Percentiles rank a stretch among this genome's conserved stretches.
Conservation (phyloP, 2,888 invertebrate genomes). For the Lamproptera curius region DNA sequence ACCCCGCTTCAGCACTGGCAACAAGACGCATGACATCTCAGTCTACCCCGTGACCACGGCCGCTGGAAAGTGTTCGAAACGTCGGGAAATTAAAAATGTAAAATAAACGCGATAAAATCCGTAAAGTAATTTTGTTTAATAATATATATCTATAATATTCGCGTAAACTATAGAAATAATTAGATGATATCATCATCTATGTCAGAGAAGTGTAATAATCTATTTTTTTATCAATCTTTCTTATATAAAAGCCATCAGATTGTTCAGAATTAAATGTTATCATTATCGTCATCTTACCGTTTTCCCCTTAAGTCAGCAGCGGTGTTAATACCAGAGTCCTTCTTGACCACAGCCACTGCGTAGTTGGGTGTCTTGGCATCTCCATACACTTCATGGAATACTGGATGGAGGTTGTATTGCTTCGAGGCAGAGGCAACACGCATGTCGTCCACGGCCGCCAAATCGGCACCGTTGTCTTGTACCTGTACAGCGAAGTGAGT, state of each 20-base stretch:
- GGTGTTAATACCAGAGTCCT: constrained; percentile 70
- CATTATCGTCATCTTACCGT: constrained; percentile 54
- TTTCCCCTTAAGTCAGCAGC: constrained; percentile 81
- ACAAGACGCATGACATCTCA: no score
- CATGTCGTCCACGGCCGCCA: constrained; percentile 83
- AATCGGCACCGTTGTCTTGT: constrained; percentile 83
- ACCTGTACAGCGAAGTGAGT: constrained; percentile 65
- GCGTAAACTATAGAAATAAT: no score
- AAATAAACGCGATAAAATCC: no score
- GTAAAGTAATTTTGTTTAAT: no score
- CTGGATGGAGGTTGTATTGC: constrained; percentile 78
- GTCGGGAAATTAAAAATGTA: no score
- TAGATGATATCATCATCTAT: no score
- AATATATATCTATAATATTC: no score
- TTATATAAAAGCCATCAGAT: background rate
- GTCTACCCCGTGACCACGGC: no score
- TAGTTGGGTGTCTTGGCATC: constrained; percentile 72
- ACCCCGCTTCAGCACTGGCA: no score
- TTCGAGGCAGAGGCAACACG: constrained; percentile 69
- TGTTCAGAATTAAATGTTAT: background rate
- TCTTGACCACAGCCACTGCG: constrained; percentile 83
- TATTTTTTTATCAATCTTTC: background rate
- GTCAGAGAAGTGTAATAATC: no score
- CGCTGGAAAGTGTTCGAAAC: no score
- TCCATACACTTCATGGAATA: constrained; percentile 82